phyloP scores from a whole-genome alignment of 2,113 vertebrate genomes.

The Melospiza melodia region DNA sequence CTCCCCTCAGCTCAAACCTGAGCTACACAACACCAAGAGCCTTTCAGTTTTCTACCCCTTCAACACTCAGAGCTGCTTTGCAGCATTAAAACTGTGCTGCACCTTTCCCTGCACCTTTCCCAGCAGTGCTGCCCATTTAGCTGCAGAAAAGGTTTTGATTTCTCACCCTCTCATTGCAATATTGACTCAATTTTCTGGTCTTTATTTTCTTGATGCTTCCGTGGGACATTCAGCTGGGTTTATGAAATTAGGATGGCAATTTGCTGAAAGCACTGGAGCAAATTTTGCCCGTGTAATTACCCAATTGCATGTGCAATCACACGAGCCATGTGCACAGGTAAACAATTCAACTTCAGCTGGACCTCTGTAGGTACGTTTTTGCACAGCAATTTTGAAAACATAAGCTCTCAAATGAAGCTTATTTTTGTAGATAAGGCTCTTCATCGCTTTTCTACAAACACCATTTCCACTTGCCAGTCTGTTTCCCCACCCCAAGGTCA shows the following conservation, averaged over 20 bases:
- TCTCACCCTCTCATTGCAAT: background rate
- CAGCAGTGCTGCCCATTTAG: background rate
- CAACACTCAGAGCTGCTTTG: background rate
- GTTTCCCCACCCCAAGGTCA: background rate
- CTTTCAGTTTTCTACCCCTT: background rate
- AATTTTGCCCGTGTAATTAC: slow-evolving; percentile 18
- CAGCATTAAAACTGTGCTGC: background rate
- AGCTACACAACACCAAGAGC: background rate
- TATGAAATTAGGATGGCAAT: slow-evolving; percentile 8
- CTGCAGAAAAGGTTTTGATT: background rate
- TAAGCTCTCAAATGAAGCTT: slow-evolving; percentile 3
- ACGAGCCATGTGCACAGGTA: background rate
- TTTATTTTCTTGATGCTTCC: slow-evolving; percentile 9
- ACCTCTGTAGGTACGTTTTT: background rate
- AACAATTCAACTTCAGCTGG: slow-evolving; percentile 16
- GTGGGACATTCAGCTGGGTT: background rate
- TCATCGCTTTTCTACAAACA: background rate
- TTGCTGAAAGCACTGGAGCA: slow-evolving; percentile 5
- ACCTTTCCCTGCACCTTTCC: background rate
- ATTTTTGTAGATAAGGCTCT: slow-evolving; percentile 7
- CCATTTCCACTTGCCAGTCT: background rate
- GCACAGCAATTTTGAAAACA: slow-evolving; percentile 19
- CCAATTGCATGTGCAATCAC: background rate
- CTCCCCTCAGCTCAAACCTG: background rate
- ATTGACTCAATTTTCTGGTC: background rate